Conservation (phyloP, 2,113 vertebrate genomes). For the Hucho hucho region DNA sequence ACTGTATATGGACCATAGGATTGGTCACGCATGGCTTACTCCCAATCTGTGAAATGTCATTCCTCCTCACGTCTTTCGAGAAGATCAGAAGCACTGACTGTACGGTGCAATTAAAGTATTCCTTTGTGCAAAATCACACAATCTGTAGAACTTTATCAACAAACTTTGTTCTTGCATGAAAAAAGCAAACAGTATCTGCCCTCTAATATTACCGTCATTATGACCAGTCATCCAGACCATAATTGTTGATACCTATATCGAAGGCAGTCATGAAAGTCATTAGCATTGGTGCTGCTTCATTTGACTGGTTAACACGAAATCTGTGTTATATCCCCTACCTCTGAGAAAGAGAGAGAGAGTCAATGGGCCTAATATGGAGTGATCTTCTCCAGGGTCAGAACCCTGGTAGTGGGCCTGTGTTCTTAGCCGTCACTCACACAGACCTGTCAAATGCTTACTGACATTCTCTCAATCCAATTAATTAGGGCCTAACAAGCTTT, state of each 20-base stretch:
- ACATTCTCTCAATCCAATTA: constrained; percentile 68
- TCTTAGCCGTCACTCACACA: constrained; percentile 62
- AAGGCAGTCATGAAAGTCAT: constrained; percentile 13
- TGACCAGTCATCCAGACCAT: not conserved
- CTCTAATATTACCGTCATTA: not conserved
- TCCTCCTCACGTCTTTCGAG: not conserved
- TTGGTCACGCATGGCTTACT: not conserved
- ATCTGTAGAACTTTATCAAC: not conserved
- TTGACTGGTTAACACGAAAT: constrained; percentile 43
- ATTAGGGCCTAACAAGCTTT: constrained; percentile 64
- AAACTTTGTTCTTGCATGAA: not conserved
- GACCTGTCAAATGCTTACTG: constrained; percentile 65
- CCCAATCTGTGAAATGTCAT: not conserved
- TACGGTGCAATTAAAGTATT: not conserved
- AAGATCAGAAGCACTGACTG: not conserved
- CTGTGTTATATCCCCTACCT: constrained; percentile 47
- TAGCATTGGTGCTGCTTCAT: constrained; percentile 7
- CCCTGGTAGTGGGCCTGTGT: constrained; percentile 48
- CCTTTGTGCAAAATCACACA: not conserved
- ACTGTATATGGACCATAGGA: not conserved
- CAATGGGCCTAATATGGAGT: constrained; percentile 61
- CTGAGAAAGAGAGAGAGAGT: constrained; percentile 48
- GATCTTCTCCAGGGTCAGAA: constrained; percentile 53
- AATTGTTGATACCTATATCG: not conserved
- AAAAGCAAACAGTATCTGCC: not conserved